Conservation (phyloP, 2,888 invertebrate species). For the Agonopterix alstromeriana region DNA sequence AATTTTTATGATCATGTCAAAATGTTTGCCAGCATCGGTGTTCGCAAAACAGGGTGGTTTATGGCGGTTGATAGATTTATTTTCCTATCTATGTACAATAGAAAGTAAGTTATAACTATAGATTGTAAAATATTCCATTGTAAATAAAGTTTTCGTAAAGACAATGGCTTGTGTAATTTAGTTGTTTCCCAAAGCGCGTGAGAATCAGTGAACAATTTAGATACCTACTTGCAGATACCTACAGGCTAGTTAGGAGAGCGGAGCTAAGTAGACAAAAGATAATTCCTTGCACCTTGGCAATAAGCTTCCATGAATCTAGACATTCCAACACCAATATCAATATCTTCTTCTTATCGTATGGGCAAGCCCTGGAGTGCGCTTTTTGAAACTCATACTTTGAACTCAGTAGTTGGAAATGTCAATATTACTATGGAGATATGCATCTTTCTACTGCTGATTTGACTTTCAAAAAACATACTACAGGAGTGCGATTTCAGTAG, state of each 20-base stretch:
- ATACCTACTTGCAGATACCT: neutral
- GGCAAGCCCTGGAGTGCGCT: too few relatives aligned
- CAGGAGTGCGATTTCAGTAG: too few relatives aligned
- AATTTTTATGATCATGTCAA: constrained; percentile 6
- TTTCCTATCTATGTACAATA: constrained; percentile 43
- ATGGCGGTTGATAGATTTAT: constrained; percentile 22
- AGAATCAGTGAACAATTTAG: constrained; percentile 36
- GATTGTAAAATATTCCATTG: constrained; percentile 71
- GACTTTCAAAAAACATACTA: too few relatives aligned
- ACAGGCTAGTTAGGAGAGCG: neutral
- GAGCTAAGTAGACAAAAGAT: neutral
- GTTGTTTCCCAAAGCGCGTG: constrained; percentile 46
- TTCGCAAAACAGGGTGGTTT: constrained; percentile 14
- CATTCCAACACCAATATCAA: too few relatives aligned
- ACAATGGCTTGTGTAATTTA: constrained; percentile 48
- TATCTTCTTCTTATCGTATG: too few relatives aligned
- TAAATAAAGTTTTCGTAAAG: constrained; percentile 70
- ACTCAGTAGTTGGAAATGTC: too few relatives aligned
- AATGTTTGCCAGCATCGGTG: constrained; percentile 23
- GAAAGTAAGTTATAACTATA: constrained; percentile 53
- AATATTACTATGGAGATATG: too few relatives aligned
- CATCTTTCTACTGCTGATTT: too few relatives aligned
- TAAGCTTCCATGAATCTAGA: too few relatives aligned
- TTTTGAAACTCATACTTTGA: too few relatives aligned
- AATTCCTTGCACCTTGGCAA: too few relatives aligned